phyloP scores from a whole-genome alignment of 2,113 vertebrate species.

The Trichomycterus rosablanca region DNA sequence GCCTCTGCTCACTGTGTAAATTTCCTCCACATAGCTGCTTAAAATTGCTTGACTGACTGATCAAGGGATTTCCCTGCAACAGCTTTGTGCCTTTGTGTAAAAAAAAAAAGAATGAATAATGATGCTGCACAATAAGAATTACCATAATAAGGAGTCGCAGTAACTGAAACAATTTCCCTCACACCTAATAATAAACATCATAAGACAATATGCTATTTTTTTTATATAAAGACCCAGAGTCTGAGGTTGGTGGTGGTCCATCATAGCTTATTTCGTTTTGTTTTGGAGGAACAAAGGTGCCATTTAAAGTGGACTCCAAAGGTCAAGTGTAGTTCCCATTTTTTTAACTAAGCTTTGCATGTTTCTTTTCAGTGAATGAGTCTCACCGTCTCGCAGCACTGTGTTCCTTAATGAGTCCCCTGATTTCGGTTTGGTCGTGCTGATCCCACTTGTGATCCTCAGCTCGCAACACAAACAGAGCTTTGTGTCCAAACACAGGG shows the following conservation, averaged over 20 bases:
- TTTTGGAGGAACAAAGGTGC: not conserved
- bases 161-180: no score
- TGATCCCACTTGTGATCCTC: slow-evolving; percentile 24
- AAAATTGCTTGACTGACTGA: no score
- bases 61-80: no score
- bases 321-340: slow-evolving; percentile 19
- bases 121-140: no score
- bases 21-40: no score
- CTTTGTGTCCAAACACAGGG: slow-evolving; percentile 30
- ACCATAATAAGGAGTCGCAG: no score
- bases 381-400: slow-evolving; percentile 23
- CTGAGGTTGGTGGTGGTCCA: not conserved
- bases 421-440: slow-evolving; percentile 31
- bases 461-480: slow-evolving; percentile 15
- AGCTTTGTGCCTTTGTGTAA: no score
- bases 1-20: no score
- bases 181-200: no score
- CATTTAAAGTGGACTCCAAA: slow-evolving; percentile 1
- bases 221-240: no score
- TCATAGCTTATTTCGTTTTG: not conserved
- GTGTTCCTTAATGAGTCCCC: slow-evolving; percentile 45
- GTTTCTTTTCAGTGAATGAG: slow-evolving; percentile 27
- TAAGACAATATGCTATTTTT: no score
- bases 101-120: no score
- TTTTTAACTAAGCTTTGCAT: slow-evolving; percentile 21